Evolutionary conservation across 2,797 vertebrate genomes (phyloP).

Genomic region (Chelon labrosus): DNA sequence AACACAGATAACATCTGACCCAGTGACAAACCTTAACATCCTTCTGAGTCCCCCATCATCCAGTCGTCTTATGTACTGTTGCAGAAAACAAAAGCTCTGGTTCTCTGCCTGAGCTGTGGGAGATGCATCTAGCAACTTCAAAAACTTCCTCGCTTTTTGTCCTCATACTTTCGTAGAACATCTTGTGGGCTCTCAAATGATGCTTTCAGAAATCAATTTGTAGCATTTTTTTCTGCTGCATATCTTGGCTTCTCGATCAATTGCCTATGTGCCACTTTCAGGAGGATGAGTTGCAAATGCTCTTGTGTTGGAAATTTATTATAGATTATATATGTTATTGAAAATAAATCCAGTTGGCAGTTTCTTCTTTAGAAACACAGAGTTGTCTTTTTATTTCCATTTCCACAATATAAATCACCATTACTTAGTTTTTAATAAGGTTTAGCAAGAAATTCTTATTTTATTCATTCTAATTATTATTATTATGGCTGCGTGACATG

Average conservation of each 20-base stretch:
- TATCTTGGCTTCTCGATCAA: background rate
- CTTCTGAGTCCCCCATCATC: slow-evolving; percentile 31
- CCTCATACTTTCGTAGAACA: slow-evolving; percentile 23
- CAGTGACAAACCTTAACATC: slow-evolving; percentile 25
- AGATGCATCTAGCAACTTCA: slow-evolving; percentile 20
- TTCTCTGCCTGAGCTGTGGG: slow-evolving; percentile 22
- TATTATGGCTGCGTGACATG: too few species aligned
- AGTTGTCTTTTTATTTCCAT: too few species aligned
- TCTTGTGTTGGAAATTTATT: background rate
- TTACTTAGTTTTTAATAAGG: too few species aligned
- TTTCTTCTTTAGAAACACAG: too few species aligned
- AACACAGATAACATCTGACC: slow-evolving; percentile 35
- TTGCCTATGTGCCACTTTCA: background rate
- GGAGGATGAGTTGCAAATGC: background rate
- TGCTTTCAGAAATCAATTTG: background rate
- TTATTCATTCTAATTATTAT: too few species aligned
- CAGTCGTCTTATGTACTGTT: slow-evolving; percentile 33
- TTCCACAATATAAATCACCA: too few species aligned
- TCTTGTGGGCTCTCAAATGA: background rate
- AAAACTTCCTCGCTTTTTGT: slow-evolving; percentile 18
- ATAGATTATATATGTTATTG: too few species aligned
- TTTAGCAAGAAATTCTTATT: too few species aligned
- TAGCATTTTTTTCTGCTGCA: slow-evolving; percentile 4
- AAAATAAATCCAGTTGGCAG: too few species aligned
- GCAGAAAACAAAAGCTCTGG: slow-evolving; percentile 32